Percentiles rank a stretch among this genome's conserved stretches.
Conservation (phyloP, 2,113 vertebrate genomes). For the Hiodon tergisus region DNA sequence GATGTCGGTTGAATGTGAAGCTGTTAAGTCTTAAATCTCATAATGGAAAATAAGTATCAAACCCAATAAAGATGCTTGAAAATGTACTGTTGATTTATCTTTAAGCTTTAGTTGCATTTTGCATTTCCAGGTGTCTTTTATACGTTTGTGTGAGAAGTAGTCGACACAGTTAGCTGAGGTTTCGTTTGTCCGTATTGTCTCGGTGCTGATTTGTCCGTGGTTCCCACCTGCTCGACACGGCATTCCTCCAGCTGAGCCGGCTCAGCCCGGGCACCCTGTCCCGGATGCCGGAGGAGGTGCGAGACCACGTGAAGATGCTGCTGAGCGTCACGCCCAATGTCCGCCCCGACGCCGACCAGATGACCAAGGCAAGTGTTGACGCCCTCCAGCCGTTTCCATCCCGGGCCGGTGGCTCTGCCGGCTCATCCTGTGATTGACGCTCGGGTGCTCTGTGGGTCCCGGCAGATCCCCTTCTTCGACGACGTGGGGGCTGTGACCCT, state of each 20-base stretch:
- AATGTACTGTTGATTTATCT: too few species aligned
- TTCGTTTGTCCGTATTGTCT: background rate
- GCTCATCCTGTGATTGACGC: background rate
- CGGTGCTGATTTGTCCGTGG: background rate
- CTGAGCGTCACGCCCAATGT: conserved; percentile 87
- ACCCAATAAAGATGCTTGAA: too few species aligned
- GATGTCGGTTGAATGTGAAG: too few species aligned
- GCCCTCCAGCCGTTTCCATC: background rate
- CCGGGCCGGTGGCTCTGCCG: background rate
- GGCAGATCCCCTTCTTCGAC: conserved; percentile 93
- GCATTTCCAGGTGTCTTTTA: too few species aligned
- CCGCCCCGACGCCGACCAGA: conserved; percentile 93
- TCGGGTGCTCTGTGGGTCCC: background rate
- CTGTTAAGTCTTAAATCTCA: too few species aligned
- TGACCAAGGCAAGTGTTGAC: conserved; percentile 81
- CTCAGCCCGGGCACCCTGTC: conserved; percentile 75
- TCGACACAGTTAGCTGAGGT: background rate
- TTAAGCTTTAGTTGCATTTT: too few species aligned
- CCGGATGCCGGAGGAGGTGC: conserved; percentile 84
- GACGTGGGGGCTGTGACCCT: conserved; percentile 92
- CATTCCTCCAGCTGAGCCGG: conserved; percentile 74
- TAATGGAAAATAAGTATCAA: too few species aligned
- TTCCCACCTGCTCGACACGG: background rate
- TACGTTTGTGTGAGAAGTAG: background rate
- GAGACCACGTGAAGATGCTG: conserved; percentile 89